Evolutionary conservation across 2,113 vertebrate species (phyloP).

Genomic region (Sus scrofa): DNA sequence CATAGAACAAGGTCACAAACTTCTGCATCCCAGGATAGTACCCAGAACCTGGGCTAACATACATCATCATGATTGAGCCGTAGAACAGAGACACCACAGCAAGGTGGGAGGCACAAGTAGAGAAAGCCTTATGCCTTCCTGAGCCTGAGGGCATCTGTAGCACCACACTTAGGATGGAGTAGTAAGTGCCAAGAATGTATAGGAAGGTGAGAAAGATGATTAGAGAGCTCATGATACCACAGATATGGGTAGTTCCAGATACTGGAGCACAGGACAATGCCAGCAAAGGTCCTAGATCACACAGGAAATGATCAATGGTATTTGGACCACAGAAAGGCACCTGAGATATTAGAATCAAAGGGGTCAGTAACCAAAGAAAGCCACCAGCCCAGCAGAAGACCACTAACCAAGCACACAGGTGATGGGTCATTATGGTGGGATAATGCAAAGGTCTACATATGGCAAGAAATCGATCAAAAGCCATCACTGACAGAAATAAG

Average conservation of each 20-base stretch:
- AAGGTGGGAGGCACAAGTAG: slow-evolving; percentile 61
- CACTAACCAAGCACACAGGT: neutral
- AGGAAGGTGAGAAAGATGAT: slow-evolving; percentile 57
- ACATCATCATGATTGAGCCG: slow-evolving; percentile 61
- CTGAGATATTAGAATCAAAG: slow-evolving; percentile 35
- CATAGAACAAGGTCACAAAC: slow-evolving; percentile 57
- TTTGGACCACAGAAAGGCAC: slow-evolving; percentile 57
- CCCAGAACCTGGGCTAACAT: slow-evolving; percentile 6
- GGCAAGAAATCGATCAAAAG: slow-evolving; percentile 80
- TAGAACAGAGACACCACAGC: slow-evolving; percentile 65
- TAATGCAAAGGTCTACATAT: slow-evolving; percentile 82
- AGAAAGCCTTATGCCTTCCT: slow-evolving; percentile 53
- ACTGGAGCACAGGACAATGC: slow-evolving; percentile 51
- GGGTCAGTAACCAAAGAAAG: slow-evolving; percentile 59
- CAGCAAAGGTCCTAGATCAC: slow-evolving; percentile 51
- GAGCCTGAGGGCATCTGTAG: neutral
- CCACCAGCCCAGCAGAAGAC: slow-evolving; percentile 46
- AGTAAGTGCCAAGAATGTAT: slow-evolving; percentile 64
- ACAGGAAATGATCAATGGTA: slow-evolving; percentile 60
- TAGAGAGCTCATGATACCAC: neutral
- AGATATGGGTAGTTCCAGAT: neutral
- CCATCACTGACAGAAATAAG: slow-evolving; percentile 78
- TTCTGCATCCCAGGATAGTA: slow-evolving; percentile 35
- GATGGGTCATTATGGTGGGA: slow-evolving; percentile 61
- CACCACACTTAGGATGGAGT: neutral